These are phyloP conservation scores for Mamestra configurata DNA, from an alignment of 1,140 invertebrate species.

Conservation along the genomic window DNA sequence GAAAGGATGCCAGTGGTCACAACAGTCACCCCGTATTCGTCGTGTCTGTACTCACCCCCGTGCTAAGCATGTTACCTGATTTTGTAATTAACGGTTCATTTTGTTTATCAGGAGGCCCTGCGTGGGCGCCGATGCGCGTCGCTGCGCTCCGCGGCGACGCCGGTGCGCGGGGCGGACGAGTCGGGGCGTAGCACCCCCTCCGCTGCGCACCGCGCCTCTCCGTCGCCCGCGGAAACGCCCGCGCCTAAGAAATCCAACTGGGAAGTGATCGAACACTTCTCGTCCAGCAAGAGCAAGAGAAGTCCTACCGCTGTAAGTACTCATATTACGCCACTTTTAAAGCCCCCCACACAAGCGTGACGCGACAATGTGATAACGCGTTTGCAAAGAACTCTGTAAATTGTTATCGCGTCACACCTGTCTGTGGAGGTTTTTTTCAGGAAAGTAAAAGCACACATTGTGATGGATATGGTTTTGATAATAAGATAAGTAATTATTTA, in stretches of 20 bases:
- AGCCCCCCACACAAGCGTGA: too few species aligned
- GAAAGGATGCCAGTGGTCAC: too few species aligned
- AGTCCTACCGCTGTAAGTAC: conserved; percentile 79
- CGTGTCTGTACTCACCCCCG: too few species aligned
- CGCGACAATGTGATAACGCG: too few species aligned
- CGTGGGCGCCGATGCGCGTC: conserved; percentile 80
- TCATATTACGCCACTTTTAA: background rate
- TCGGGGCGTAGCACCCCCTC: conserved; percentile 80
- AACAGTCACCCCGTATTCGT: too few species aligned
- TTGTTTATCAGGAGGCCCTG: conserved; percentile 70
- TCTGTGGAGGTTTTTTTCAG: too few species aligned
- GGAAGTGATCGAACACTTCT: conserved; percentile 96
- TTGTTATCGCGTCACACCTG: too few species aligned
- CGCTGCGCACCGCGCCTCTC: conserved; percentile 69
- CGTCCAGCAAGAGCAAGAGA: conserved; percentile 75
- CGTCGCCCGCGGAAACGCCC: conserved; percentile 86
- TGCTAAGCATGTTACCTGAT: too few species aligned
- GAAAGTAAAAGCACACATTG: too few species aligned
- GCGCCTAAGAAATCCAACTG: conserved; percentile 93
- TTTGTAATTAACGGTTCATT: background rate
- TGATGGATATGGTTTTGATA: too few species aligned
- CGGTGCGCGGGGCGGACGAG: conserved; percentile 69
- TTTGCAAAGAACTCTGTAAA: too few species aligned
- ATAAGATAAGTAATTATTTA: too few species aligned
- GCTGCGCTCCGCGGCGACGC: conserved; percentile 70